phyloP scores from a whole-genome alignment of 2,113 vertebrate genomes.

The Alligator sinensis region DNA sequence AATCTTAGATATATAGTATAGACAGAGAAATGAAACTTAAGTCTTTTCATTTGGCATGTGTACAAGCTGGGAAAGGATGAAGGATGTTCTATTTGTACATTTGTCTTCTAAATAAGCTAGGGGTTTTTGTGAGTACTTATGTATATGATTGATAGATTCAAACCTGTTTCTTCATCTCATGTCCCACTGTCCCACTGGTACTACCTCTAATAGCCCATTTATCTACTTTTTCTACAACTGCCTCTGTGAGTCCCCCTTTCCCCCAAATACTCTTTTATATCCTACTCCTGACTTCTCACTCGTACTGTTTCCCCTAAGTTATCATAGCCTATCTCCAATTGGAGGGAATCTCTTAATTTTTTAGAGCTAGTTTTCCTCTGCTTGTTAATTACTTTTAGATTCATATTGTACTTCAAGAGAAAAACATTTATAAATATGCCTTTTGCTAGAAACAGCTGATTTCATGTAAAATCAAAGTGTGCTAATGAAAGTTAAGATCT shows the following conservation, averaged over 20 bases:
- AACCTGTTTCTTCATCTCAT: background rate
- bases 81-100: background rate
- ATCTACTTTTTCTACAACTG: background rate
- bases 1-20: background rate
- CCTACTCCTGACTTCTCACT: too few species aligned
- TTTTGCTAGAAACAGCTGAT: background rate
- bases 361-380: background rate
- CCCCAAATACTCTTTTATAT: too few species aligned
- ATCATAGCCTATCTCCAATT: background rate
- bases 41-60: background rate
- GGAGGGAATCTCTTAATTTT: slow-evolving; percentile 24
- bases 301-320: background rate
- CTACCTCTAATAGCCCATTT: background rate
- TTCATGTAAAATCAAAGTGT: slow-evolving; percentile 3
- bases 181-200: background rate
- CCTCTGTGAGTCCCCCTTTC: background rate
- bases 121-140: background rate
- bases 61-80: background rate
- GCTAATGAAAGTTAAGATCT: background rate
- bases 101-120: background rate
- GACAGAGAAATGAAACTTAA: background rate
- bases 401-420: background rate
- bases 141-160: background rate
- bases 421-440: background rate
- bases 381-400: background rate